phyloP scores from a whole-genome alignment of 2,888 invertebrate species.

The Apodemia hepburni region DNA sequence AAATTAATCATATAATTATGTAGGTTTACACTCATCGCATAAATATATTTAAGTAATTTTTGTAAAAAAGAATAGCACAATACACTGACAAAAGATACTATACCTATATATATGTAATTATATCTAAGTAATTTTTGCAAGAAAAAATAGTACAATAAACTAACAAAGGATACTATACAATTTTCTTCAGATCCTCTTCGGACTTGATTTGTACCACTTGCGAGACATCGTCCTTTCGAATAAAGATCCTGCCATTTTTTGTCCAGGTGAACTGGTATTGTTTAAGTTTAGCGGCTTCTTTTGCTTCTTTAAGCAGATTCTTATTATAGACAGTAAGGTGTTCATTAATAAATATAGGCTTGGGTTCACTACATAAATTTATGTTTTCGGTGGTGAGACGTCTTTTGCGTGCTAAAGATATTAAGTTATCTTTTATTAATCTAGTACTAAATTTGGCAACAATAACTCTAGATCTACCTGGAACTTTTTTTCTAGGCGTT shows the following conservation, averaged over 20 bases:
- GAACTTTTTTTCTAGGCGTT: not conserved
- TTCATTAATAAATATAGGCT: not conserved
- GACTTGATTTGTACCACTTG: not conserved
- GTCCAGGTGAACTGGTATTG: not conserved
- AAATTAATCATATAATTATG: not conserved
- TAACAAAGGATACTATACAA: not conserved
- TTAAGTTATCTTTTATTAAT: not conserved
- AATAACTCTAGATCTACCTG: not conserved
- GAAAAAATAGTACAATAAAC: not conserved
- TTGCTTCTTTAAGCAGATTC: not conserved
- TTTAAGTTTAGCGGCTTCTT: not conserved
- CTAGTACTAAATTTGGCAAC: not conserved
- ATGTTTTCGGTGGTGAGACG: not conserved
- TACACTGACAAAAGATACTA: not conserved
- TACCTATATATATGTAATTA: not conserved
- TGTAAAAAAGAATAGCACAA: no score
- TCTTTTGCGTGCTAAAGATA: not conserved
- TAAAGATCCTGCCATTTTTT: conserved; percentile 1
- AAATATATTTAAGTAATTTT: no score
- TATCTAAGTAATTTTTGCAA: no score
- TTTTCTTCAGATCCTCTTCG: not conserved
- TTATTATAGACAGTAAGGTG: not conserved
- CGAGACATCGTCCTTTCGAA: conserved; percentile 2
- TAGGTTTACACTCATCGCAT: not conserved
- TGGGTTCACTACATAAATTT: not conserved